These are phyloP conservation scores for Hipparchia sbordonii DNA, from an alignment of 2,888 invertebrate genomes.

Conservation along the genomic window DNA sequence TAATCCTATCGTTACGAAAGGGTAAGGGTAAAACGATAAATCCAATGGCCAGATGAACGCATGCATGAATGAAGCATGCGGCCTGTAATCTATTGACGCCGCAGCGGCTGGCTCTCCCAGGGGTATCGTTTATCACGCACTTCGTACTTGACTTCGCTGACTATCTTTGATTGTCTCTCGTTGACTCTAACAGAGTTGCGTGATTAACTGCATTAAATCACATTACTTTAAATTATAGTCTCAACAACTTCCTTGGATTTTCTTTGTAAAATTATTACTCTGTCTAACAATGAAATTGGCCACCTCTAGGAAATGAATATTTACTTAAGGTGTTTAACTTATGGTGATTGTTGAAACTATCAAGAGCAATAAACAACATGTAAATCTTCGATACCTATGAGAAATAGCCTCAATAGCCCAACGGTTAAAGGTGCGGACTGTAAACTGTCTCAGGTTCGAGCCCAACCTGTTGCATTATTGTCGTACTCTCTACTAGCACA, in stretches of 20 bases:
- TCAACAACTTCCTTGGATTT: not conserved
- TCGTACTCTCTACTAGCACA: too few relatives aligned
- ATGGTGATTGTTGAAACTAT: too few relatives aligned
- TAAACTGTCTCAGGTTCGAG: too few relatives aligned
- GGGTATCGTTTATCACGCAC: slow-evolving; percentile 33
- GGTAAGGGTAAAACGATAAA: not conserved
- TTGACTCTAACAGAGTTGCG: slow-evolving; percentile 1
- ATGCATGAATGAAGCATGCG: slow-evolving; percentile 26
- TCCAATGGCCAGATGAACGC: slow-evolving; percentile 20
- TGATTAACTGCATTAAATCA: not conserved
- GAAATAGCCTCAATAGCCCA: too few relatives aligned
- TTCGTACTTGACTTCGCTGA: slow-evolving; percentile 1
- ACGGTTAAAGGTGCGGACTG: too few relatives aligned
- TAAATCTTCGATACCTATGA: too few relatives aligned
- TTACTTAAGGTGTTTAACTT: too few relatives aligned
- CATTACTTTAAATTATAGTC: not conserved
- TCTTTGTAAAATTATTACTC: too few relatives aligned
- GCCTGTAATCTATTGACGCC: slow-evolving; percentile 35
- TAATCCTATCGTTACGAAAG: not conserved
- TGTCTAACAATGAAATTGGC: too few relatives aligned
- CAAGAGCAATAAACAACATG: too few relatives aligned
- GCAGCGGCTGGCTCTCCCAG: slow-evolving; percentile 21
- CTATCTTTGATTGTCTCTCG: slow-evolving; percentile 14
- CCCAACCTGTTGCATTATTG: too few relatives aligned
- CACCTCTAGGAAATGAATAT: too few relatives aligned